These are phyloP conservation scores for Synanthedon vespiformis DNA, from an alignment of 2,888 invertebrate species.

Conservation along the genomic window DNA sequence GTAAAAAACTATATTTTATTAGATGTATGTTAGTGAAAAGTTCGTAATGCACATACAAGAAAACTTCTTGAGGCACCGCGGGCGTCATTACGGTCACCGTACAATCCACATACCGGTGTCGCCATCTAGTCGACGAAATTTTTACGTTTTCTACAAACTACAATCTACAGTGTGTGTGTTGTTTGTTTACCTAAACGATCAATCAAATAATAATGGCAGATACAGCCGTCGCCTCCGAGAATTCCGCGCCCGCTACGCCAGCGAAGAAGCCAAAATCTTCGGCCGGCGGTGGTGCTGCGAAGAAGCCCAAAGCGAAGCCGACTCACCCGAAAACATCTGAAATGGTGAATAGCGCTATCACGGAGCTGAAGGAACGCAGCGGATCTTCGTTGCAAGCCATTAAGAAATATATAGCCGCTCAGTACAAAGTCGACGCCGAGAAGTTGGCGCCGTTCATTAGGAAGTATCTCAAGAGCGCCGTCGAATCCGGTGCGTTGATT, in stretches of 20 bases:
- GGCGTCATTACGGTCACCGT: no score
- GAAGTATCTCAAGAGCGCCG: slow-evolving; percentile 34
- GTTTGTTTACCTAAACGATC: no score
- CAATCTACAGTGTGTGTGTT: no score
- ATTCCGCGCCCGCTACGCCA: slow-evolving; percentile 25
- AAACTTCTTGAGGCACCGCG: no score
- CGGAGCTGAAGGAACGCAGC: slow-evolving; percentile 35
- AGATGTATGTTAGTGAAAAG: no score
- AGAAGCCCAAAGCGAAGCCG: slow-evolving; percentile 36
- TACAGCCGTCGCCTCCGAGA: no score
- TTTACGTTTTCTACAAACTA: no score
- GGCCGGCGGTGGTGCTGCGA: slow-evolving; percentile 11
- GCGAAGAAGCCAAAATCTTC: slow-evolving; percentile 26
- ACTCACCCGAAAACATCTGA: slow-evolving; percentile 32
- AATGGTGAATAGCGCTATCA: slow-evolving; percentile 43
- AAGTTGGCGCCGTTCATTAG: slow-evolving; percentile 42
- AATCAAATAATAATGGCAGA: no score
- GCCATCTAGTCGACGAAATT: no score
- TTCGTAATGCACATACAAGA: no score
- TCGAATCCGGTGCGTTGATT: slow-evolving; percentile 38
- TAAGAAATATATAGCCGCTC: slow-evolving; percentile 42
- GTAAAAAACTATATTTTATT: no score
- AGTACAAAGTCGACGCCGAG: slow-evolving; percentile 31
- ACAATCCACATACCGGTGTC: no score
- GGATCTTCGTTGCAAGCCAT: slow-evolving; percentile 51